Evolutionary conservation across 1,140 invertebrate genomes (phyloP), one percentile per base, ranked within the genome.

Genomic region (Arion vulgaris): DNA sequence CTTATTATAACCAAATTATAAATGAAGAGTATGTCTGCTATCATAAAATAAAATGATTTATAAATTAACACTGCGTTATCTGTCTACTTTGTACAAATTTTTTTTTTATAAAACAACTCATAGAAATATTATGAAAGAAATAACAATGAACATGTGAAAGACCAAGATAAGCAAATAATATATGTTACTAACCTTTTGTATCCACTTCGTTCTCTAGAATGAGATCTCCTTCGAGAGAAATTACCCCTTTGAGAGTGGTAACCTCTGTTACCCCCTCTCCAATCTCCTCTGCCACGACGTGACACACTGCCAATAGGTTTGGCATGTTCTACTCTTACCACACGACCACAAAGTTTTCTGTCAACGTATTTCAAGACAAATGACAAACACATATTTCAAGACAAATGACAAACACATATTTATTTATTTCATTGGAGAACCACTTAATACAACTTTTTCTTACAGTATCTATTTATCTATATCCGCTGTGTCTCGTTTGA

Each of bases 241-340:
- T n/a, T 73, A 19, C 41, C 71, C 41, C 71, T 73, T 38, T 39
- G 71, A 26, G 9, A 49, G 28, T 34, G 7, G n/a, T 49, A 75
- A 34, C 34, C 76, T 66, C 78, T 13, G 32, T 45, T 36, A 9
- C 66, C 78, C 39, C 77, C 39, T 28, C 77, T 57, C 36, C 77
- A 19, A 32, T 28, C 39, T 7, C 39, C 78, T 15, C 78, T 0
- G 15, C 78, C 66, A 17, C 78, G 5, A 5, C 62, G 4, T 7
- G n/a, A 11, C 45, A 34, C 26, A 39, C 66, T 49, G 32, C 36
- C 38, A 32, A 71, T 69, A 69, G 80, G 80, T 41, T 39, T 73
- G 34, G 80, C 80, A 74, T 81, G 80, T 49, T 81, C 80, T 11
- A 81, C 80, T 39, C 80, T 32, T 19, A 81, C 80, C n/a, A 17